A percentile compares a stretch with the other conserved stretches of the same genome.
phyloP scores from a whole-genome alignment of 2,113 vertebrate genomes.

The Montifringilla adamsi region DNA sequence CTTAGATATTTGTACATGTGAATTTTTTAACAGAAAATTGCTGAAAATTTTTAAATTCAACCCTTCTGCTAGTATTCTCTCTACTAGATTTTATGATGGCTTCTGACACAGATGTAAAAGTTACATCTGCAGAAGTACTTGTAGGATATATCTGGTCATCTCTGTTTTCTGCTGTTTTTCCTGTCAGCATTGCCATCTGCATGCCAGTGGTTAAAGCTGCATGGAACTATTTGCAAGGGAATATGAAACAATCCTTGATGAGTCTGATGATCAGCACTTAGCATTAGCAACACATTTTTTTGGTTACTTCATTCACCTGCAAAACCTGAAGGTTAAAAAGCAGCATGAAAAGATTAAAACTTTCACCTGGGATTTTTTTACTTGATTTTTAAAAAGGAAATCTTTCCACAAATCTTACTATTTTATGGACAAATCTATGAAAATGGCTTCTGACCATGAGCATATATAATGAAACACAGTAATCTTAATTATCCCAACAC shows the following conservation, averaged over 20 bases:
- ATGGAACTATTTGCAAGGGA: not conserved
- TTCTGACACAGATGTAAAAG: not conserved
- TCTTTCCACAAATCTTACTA: not conserved
- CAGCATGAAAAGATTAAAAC: not conserved
- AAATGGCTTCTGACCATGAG: not conserved
- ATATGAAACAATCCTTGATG: not conserved
- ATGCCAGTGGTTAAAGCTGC: not conserved
- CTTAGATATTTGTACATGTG: not conserved
- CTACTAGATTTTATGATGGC: not conserved
- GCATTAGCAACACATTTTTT: not conserved
- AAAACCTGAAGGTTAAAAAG: not conserved
- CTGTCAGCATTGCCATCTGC: not conserved
- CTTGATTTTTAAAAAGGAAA: not conserved
- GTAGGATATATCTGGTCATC: rapidly evolving
- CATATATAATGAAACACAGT: not conserved
- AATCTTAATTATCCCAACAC: not conserved
- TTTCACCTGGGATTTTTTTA: not conserved
- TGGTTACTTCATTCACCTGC: not conserved
- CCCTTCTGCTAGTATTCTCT: not conserved
- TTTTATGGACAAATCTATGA: not conserved
- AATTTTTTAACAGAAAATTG: not conserved
- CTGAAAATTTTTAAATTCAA: not conserved
- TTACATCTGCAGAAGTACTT: not conserved
- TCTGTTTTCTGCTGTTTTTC: not conserved
- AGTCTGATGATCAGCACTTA: not conserved